phyloP scores from a whole-genome alignment of 2,888 invertebrate genomes.

The Disparrhopalites patrizii region DNA sequence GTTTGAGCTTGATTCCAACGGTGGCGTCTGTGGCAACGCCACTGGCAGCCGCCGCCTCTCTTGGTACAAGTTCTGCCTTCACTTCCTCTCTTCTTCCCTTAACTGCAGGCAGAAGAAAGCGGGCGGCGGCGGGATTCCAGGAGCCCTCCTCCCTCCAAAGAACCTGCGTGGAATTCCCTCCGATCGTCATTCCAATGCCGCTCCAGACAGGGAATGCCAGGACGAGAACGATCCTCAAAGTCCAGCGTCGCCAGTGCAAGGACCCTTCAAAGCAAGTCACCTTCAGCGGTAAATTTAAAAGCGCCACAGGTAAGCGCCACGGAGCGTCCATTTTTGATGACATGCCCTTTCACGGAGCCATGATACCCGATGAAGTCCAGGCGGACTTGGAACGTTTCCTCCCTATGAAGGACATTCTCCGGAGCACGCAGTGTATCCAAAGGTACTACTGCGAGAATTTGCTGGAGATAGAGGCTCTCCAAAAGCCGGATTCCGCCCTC shows the following conservation, averaged over 20 bases:
- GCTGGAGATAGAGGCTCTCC: slow-evolving; percentile 15
- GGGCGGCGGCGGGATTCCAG: slow-evolving; percentile 4
- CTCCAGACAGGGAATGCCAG: not conserved
- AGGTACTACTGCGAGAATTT: slow-evolving; percentile 40
- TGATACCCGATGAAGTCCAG: slow-evolving; percentile 33
- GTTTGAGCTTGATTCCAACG: slow-evolving; percentile 42
- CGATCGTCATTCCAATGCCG: not conserved
- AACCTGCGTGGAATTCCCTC: not conserved
- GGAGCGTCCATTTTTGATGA: slow-evolving; percentile 30
- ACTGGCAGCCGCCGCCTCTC: slow-evolving; percentile 32
- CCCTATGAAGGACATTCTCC: slow-evolving; percentile 34
- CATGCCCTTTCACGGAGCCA: slow-evolving; percentile 38
- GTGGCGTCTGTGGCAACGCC: slow-evolving; percentile 31
- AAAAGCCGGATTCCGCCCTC: slow-evolving; percentile 29
- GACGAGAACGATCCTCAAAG: not conserved
- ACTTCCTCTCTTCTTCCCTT: slow-evolving; percentile 24
- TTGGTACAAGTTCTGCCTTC: slow-evolving; percentile 18
- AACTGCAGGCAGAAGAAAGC: slow-evolving; percentile 22
- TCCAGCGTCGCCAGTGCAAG: not conserved
- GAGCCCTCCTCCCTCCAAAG: not conserved
- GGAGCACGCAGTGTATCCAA: slow-evolving; percentile 46
- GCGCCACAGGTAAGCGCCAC: not conserved
- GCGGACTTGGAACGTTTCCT: slow-evolving; percentile 38
- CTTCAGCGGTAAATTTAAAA: not conserved
- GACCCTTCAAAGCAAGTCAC: not conserved